A percentile compares a stretch with the other conserved stretches of the same genome.
These are phyloP conservation scores for Mylabris phalerata DNA, from an alignment of 1,140 invertebrate species.

Conservation along the genomic window DNA sequence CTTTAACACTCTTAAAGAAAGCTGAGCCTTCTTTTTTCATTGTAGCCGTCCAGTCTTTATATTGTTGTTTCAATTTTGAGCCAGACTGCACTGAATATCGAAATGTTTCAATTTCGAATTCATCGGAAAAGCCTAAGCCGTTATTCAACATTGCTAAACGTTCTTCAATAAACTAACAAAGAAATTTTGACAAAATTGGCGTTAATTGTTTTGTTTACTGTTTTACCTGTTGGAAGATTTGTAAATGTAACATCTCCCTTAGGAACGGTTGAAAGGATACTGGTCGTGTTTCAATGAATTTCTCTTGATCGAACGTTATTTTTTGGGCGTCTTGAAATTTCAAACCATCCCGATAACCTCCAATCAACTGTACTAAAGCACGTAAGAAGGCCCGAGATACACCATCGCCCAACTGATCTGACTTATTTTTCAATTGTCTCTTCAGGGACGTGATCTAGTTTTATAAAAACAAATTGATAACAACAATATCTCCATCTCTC, in stretches of 20 bases:
- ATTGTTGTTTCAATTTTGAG: slow-evolving; percentile 69
- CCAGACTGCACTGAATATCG: slow-evolving; percentile 76
- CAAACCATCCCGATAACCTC: slow-evolving; percentile 87
- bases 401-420: slow-evolving; percentile 73
- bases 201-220: background rate
- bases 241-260: slow-evolving; percentile 81
- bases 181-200: background rate
- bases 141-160: slow-evolving; percentile 82
- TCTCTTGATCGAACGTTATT: slow-evolving; percentile 80
- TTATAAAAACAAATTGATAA: slow-evolving; percentile 1
- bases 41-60: slow-evolving; percentile 59
- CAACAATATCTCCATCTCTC: background rate
- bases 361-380: slow-evolving; percentile 84
- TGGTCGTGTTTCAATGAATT: slow-evolving; percentile 77
- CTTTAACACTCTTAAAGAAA: slow-evolving; percentile 70
- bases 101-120: slow-evolving; percentile 88
- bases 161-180: slow-evolving; percentile 81
- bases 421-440: slow-evolving; percentile 63
- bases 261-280: slow-evolving; percentile 80
- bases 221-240: slow-evolving; percentile 92
- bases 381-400: slow-evolving; percentile 85
- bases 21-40: slow-evolving; percentile 51
- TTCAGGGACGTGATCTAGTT: slow-evolving; percentile 58
- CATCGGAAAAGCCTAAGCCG: slow-evolving; percentile 84
- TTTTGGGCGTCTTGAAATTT: slow-evolving; percentile 70